A percentile compares a stretch with the other conserved stretches of the same genome.
Evolutionary conservation across 2,888 invertebrate genomes (phyloP).

Genomic region (Spisula subtruncata): DNA sequence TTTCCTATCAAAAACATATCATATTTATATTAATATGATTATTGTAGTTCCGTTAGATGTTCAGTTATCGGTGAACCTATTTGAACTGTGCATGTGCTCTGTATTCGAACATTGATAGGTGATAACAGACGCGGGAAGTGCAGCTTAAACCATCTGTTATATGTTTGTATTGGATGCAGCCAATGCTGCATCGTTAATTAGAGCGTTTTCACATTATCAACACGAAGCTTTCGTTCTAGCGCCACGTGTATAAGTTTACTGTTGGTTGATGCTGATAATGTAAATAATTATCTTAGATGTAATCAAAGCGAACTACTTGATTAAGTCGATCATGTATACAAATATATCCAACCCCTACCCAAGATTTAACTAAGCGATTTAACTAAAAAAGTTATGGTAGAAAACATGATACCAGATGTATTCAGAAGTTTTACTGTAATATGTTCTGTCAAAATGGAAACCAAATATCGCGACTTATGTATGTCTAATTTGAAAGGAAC

Average conservation of each 20-base stretch:
- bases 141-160: not conserved
- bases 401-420: not conserved
- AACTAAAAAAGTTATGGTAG: not conserved
- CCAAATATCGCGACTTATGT: not conserved
- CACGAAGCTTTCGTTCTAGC: not conserved
- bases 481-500: not conserved
- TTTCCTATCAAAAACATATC: no score
- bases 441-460: not conserved
- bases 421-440: not conserved
- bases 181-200: constrained; percentile 1
- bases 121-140: not conserved
- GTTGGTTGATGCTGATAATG: constrained; percentile 12
- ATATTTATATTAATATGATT: not conserved
- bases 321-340: not conserved
- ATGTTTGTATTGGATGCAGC: constrained; percentile 14
- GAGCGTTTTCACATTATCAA: not conserved
- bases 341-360: not conserved
- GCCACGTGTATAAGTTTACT: not conserved
- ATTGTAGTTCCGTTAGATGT: not conserved
- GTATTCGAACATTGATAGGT: not conserved
- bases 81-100: not conserved
- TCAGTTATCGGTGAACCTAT: not conserved
- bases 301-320: not conserved
- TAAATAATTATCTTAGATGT: constrained; percentile 13
- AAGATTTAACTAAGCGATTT: not conserved